Evolutionary conservation across 2,888 invertebrate species (phyloP).

Genomic region (Branchipolynoe longqiensis): DNA sequence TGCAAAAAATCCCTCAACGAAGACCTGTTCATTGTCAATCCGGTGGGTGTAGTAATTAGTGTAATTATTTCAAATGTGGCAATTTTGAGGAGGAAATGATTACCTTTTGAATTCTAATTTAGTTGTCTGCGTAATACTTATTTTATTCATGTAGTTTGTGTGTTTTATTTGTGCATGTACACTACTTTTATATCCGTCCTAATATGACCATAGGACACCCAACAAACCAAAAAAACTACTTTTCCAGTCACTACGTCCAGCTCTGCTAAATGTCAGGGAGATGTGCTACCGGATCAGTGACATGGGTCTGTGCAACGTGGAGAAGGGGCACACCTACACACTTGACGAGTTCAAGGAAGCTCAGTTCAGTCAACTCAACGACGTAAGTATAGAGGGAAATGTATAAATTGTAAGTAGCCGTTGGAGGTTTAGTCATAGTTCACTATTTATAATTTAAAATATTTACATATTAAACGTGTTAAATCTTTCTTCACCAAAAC

Average conservation of each 20-base stretch:
- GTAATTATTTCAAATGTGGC: too few species aligned
- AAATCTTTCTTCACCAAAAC: too few species aligned
- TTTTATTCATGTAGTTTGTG: background rate
- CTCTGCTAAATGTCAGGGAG: slow-evolving; percentile 87
- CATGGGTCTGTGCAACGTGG: slow-evolving; percentile 82
- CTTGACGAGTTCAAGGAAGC: slow-evolving; percentile 80
- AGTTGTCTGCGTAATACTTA: too few species aligned
- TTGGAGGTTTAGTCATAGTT: background rate
- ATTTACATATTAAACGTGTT: too few species aligned
- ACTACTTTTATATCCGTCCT: too few species aligned
- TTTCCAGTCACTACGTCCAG: slow-evolving; percentile 85
- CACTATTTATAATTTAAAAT: background rate
- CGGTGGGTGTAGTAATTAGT: too few species aligned
- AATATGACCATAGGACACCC: too few species aligned
- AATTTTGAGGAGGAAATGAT: too few species aligned
- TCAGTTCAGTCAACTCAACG: slow-evolving; percentile 81
- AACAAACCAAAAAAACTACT: too few species aligned
- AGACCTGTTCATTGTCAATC: slow-evolving; percentile 89
- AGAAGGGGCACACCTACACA: slow-evolving; percentile 81
- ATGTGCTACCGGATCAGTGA: slow-evolving; percentile 82
- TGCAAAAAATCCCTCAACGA: slow-evolving; percentile 85
- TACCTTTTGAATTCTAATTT: too few species aligned
- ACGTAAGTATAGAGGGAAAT: slow-evolving; percentile 74
- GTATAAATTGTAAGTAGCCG: background rate
- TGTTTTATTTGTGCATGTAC: too few species aligned